Evolutionary conservation across 1,140 invertebrate genomes (phyloP), one percentile per base, ranked within the genome.

Genomic region (Oryctes rhinoceros): DNA sequence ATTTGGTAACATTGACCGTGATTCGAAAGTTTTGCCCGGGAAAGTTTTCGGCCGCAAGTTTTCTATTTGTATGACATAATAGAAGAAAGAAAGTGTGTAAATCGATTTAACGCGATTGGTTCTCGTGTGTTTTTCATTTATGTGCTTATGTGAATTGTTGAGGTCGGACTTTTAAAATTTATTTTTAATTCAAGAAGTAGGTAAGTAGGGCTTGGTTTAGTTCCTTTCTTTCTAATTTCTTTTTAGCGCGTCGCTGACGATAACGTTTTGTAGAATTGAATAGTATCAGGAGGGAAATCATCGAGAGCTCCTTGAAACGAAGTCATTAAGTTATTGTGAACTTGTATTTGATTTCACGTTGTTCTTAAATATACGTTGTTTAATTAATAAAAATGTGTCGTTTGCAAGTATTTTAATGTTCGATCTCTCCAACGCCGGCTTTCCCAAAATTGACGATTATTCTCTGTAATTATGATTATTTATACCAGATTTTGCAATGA

Each of bases 141-240:
- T 30, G 15, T 11, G 65, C 37, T 10, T 35, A 6, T 71, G 65
- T 71, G 65, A 11, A 62, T 62, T 62, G 35, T 71, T 71, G 35
- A 30, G 10, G 13, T 37, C 35, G 35, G 35, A 35, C 13, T 35
- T 71, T 71, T 9, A 35, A 71, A 71, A 24, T 37, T 71, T 71
- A 35, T 71, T 71, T 71, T 71, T 71, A 35, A 71, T 35, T 71
- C 35, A 9, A 71, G 37, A 71, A 71, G 65, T 71, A 71, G 65
- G 65, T 71, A 71, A 71, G 65, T 71, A 35, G 65, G 65, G 37
- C 35, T 71, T 24, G 39, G 0, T 15, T 71, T 35, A 71, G 53
- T 71, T 71, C 11, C 35, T 35, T 37, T 71, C 35, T n/a, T n/a
- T 24, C 15, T 59, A 71, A 71, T 30, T 35, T 71, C 24, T 37